phyloP scores from a whole-genome alignment of 2,888 invertebrate species.

The Ochlodes sylvanus region DNA sequence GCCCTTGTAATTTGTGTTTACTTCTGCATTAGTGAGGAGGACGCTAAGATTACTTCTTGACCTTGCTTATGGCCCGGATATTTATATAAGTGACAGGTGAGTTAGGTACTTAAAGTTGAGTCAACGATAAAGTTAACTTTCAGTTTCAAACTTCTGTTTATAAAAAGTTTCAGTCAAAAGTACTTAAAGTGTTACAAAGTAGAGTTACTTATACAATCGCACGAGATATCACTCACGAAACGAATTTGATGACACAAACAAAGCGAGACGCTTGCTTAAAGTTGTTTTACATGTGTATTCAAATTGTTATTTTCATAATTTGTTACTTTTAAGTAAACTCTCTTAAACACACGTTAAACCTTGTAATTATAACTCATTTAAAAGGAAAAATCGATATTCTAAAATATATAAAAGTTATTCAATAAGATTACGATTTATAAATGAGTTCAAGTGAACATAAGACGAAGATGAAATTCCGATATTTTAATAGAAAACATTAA shows the following conservation, averaged over 20 bases:
- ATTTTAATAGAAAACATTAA: constrained; percentile 45
- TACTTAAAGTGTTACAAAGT: constrained; percentile 48
- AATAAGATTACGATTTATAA: too few species aligned
- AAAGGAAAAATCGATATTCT: too few species aligned
- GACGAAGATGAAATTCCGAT: not conserved
- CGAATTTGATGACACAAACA: constrained; percentile 28
- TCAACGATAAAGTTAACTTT: constrained; percentile 60
- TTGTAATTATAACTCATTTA: too few species aligned
- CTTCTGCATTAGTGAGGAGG: constrained; percentile 70
- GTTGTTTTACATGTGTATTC: not conserved
- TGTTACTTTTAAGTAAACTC: too few species aligned
- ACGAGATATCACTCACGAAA: constrained; percentile 14
- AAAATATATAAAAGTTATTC: too few species aligned
- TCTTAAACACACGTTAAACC: too few species aligned
- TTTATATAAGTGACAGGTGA: constrained; percentile 60
- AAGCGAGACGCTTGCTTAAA: not conserved
- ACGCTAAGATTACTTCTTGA: constrained; percentile 66
- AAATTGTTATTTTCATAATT: too few species aligned
- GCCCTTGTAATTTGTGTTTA: constrained; percentile 81
- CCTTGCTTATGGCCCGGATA: constrained; percentile 63
- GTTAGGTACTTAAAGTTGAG: constrained; percentile 71
- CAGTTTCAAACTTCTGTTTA: constrained; percentile 70
- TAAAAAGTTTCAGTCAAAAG: constrained; percentile 77
- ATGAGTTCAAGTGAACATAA: too few species aligned
- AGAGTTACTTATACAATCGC: constrained; percentile 22